Percentiles rank a stretch among this genome's conserved stretches.
Conservation (phyloP, 2,113 vertebrate genomes). For the Prietella phreatophila region DNA sequence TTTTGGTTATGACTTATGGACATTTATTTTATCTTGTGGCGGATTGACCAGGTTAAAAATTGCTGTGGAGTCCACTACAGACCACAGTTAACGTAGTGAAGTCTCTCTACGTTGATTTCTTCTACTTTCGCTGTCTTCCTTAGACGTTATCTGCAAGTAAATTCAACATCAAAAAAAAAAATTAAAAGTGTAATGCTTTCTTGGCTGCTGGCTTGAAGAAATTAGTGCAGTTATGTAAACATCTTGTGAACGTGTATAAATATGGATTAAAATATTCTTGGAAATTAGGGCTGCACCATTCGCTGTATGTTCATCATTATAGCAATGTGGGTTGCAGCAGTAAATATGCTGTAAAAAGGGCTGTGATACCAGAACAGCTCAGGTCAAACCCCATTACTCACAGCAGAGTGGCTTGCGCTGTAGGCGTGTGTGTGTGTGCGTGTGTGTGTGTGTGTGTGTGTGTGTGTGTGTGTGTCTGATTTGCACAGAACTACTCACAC, state of each 20-base stretch:
- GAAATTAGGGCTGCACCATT: slow-evolving; percentile 3
- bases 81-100: not conserved
- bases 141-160: not conserved
- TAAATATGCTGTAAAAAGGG: not conserved
- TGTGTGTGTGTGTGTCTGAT: too few relatives aligned
- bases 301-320: not conserved
- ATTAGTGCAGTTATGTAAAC: slow-evolving; percentile 14
- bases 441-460: not conserved
- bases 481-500: not conserved
- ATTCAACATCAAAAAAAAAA: not conserved
- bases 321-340: not conserved
- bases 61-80: not conserved
- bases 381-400: slow-evolving; percentile 1
- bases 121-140: not conserved
- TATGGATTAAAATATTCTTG: not conserved
- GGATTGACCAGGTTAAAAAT: not conserved
- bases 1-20: not conserved
- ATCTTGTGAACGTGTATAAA: not conserved
- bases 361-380: not conserved
- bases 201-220: not conserved
- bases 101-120: not conserved
- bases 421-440: not conserved
- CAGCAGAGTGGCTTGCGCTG: not conserved
- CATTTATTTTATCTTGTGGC: too few relatives aligned
- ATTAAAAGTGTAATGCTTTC: not conserved